Conservation (phyloP, 2,888 invertebrate genomes). For the Phengaris arion region DNA sequence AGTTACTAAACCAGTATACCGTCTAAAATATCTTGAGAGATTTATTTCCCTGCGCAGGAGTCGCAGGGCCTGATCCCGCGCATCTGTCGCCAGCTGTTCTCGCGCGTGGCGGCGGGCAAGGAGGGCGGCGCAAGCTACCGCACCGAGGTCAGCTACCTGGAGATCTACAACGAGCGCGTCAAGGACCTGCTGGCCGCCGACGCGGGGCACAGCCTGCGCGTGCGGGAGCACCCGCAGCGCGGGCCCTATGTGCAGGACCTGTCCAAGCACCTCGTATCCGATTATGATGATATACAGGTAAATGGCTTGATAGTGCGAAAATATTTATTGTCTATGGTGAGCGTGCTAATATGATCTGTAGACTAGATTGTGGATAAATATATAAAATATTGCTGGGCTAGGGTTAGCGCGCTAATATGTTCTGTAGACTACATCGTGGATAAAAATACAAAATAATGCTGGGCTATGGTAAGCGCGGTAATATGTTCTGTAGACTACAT, state of each 20-base stretch:
- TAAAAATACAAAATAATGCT: too few species aligned
- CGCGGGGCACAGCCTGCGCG: constrained; percentile 84
- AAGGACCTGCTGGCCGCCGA: constrained; percentile 83
- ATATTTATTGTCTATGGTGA: too few species aligned
- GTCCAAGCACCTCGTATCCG: constrained; percentile 90
- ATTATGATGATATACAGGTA: constrained; percentile 92
- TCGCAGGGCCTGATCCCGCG: constrained; percentile 91
- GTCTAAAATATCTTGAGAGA: neutral
- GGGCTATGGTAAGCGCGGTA: too few species aligned
- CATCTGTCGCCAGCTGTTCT: constrained; percentile 90
- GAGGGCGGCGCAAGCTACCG: constrained; percentile 90
- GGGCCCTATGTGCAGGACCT: constrained; percentile 93
- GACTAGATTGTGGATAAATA: too few species aligned
- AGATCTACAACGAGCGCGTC: constrained; percentile 92
- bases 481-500: too few species aligned
- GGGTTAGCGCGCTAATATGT: too few species aligned
- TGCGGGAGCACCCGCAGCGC: constrained; percentile 88
- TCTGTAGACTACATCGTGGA: too few species aligned
- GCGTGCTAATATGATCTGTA: too few species aligned
- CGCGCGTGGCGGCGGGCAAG: constrained; percentile 88
- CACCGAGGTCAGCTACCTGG: constrained; percentile 91
- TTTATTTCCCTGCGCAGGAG: constrained; percentile 70
- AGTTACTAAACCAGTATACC: too few species aligned
- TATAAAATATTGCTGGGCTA: too few species aligned
- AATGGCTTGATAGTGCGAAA: too few species aligned